Evolutionary conservation across 2,888 invertebrate species (phyloP).

Genomic region (Panopea generosa): DNA sequence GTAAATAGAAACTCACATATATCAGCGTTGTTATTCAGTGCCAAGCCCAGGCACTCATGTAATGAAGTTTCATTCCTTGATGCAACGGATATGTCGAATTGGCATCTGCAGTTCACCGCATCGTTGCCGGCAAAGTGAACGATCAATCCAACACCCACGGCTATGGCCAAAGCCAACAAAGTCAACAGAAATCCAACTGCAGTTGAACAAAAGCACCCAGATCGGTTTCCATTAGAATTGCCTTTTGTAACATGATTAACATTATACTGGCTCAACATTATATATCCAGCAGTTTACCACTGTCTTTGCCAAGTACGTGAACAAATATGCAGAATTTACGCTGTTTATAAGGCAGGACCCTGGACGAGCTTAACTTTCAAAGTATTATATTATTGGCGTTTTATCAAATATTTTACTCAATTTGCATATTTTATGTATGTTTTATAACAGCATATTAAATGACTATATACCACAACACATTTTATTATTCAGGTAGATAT

Average conservation of each 20-base stretch:
- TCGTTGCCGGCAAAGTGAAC: conserved; percentile 66
- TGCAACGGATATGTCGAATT: conserved; percentile 14
- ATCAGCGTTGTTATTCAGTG: conserved; percentile 11
- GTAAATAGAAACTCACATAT: conserved; percentile 23
- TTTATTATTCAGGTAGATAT: too few species aligned
- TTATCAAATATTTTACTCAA: too few species aligned
- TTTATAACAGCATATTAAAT: too few species aligned
- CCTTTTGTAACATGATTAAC: conserved; percentile 20
- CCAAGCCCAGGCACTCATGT: conserved; percentile 15
- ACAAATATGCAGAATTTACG: too few species aligned
- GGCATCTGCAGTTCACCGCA: conserved; percentile 21
- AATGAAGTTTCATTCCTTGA: background rate
- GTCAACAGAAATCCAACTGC: conserved; percentile 64
- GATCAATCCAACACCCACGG: conserved; percentile 67
- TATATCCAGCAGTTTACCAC: too few species aligned
- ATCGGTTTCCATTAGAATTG: background rate
- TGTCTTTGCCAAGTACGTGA: too few species aligned
- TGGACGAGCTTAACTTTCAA: too few species aligned
- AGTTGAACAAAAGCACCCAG: conserved; percentile 43
- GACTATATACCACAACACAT: too few species aligned
- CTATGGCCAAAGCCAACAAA: conserved; percentile 59
- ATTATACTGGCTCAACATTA: too few species aligned
- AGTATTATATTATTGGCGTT: too few species aligned
- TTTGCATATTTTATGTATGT: too few species aligned
- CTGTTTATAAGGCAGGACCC: too few species aligned